Evolutionary conservation across 2,888 invertebrate genomes (phyloP), one percentile per base, ranked within the genome.

Genomic region (Nebria salina): DNA sequence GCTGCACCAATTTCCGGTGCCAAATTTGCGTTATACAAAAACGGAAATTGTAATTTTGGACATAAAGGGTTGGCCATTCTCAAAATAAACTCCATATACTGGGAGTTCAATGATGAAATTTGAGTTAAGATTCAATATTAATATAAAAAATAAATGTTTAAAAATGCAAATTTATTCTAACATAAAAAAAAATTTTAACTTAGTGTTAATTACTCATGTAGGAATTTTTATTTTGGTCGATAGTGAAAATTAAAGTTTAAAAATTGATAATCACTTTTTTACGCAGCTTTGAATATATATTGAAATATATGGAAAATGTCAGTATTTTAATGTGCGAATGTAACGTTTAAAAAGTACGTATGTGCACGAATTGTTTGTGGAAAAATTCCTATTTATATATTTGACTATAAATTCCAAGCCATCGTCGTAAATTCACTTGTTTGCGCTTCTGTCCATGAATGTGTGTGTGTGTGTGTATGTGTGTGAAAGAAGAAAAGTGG

Each of bases 21-120:
- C 64, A 80, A 72, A 80, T 80, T 80, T 80, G 80, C 80, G 75
- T 80, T 80, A 80, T 75, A 80, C 80, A 75, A 75, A 80, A 80
- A 80, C 80, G 80, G 80, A 80, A 80, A 80, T 80, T 80, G 80
- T 80, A 80, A 80, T 72, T 70, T 72, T 75, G 68, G 26, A 65
- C 75, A 70, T 70, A 43, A 15, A 68, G 43, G 65, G 43, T 7
- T 5, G 20, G 72, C 25, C 66, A 66, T 66, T 25, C 15, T n/a
- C 15, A 1, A 66, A 66, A 66, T 66, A 66, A 66, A 66, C 66
- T 66, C 34, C 5, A 34, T 34, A 34, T 34, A 34, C 34, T 34
- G 34, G 2, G 34, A 34, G 34, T 1, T 34, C 34, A 34, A 34
- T 5, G 34, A 34, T 34, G 34, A 34, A 34, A 34, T 4, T 34